Evolutionary conservation across 64 coral and sea anemone genomes (phyloP), one percentile per base, ranked within the genome.

Genomic region (Montipora efflorescens): DNA sequence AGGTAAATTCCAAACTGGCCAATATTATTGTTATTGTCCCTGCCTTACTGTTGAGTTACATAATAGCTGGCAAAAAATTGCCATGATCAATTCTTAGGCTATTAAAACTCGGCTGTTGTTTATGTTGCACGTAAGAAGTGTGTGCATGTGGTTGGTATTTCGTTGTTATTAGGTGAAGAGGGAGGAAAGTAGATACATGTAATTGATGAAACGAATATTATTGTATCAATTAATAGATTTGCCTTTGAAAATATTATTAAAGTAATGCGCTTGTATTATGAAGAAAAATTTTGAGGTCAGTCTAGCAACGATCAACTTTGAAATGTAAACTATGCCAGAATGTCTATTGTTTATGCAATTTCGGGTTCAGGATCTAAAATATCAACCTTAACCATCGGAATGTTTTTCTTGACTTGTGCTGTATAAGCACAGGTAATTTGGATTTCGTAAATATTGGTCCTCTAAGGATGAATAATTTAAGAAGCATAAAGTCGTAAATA

Each of bases 1-100:
- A 99, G 90, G 97, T 96, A 89, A 88, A 84, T 78, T 68, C 7
- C 43, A 87, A 51, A 13, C 13, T 76, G 48, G 7, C 9, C 48
- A 22, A 61, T 77, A 61, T 77, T 76, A 64, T 76, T 89, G 23
- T 71, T 86, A 18, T 4, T 71, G 64, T 86, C 66, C 82, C 50
- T 86, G 82, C 47, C 82, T 71, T 47, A 71, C 59, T 84, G 18
- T 86, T 47, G 66, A 86, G 47, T 86, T 53, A 86, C 49, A 86
- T 64, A 86, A 45, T 20, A 71, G 82, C 71, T 86, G 46, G 66
- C 82, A 86, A 19, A 48, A 66, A 21, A 48, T 86, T 13, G 5
- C 20, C 46, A 4, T n/a, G 36, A 16, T 71, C 36, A 11, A 48
- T 48, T 49, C 5, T 47, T 49, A 82, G 71, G 82, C 47, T 19